phyloP scores from a whole-genome alignment of 1,140 invertebrate genomes.

The Lordiphosa clarofinis region DNA sequence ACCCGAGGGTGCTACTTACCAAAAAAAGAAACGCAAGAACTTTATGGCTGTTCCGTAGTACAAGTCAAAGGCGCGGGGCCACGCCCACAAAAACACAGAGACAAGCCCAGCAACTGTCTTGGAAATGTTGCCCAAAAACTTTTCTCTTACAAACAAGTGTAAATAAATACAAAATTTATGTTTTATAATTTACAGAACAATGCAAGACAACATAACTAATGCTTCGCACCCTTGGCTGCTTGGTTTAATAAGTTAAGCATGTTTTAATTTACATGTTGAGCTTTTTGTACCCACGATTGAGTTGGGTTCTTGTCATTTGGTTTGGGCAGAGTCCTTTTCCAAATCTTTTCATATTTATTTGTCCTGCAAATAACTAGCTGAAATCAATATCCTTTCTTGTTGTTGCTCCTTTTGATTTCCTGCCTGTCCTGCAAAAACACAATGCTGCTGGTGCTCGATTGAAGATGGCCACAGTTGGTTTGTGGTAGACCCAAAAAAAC shows the following conservation, averaged over 20 bases:
- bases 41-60: slow-evolving; percentile 52
- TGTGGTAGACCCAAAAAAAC: slow-evolving; percentile 1
- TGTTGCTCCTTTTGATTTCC: background rate
- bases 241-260: slow-evolving; percentile 73
- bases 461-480: slow-evolving; percentile 27
- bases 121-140: slow-evolving; percentile 55
- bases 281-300: slow-evolving; percentile 8
- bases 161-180: slow-evolving; percentile 12
- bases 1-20: slow-evolving; percentile 62
- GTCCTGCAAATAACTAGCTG: slow-evolving; percentile 43
- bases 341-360: too few relatives aligned
- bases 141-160: slow-evolving; percentile 36
- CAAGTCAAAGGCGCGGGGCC: slow-evolving; percentile 29
- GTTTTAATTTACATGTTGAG: slow-evolving; percentile 65
- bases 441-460: slow-evolving; percentile 40
- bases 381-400: slow-evolving; percentile 66
- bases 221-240: slow-evolving; percentile 8
- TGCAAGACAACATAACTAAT: slow-evolving; percentile 47
- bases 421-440: slow-evolving; percentile 15
- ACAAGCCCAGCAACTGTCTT: slow-evolving; percentile 5
- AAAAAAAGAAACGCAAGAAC: slow-evolving; percentile 33
- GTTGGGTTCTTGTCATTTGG: slow-evolving; percentile 14
- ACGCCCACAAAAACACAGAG: slow-evolving; percentile 9
- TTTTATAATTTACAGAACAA: slow-evolving; percentile 4
- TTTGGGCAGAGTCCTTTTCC: background rate